Evolutionary conservation across 1,140 invertebrate genomes (phyloP).

Genomic region (Chironomus tepperi): DNA sequence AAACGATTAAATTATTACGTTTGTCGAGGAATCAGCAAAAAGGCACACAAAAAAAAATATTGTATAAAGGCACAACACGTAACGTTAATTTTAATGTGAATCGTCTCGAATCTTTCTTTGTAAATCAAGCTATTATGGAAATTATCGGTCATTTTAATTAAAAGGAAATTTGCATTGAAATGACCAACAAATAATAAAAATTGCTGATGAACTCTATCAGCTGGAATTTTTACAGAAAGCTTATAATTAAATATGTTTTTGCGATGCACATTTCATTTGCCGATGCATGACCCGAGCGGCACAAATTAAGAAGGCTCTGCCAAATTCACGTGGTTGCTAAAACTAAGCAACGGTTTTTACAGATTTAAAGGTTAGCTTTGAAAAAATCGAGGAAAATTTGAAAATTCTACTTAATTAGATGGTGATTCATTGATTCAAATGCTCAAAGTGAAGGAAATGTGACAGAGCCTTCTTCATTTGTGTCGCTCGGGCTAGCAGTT

Average conservation of each 20-base stretch:
- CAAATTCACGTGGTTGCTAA: too few relatives aligned
- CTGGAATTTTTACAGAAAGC: neutral
- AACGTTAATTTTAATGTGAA: slow-evolving; percentile 15
- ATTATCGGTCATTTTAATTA: slow-evolving; percentile 21
- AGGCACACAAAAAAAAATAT: neutral
- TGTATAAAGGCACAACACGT: neutral
- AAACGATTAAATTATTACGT: slow-evolving; percentile 11
- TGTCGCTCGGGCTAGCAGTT: too few relatives aligned
- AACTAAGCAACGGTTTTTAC: too few relatives aligned
- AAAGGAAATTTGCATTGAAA: slow-evolving; percentile 16
- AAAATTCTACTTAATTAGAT: too few relatives aligned
- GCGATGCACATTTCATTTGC: neutral
- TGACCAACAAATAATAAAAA: slow-evolving; percentile 4
- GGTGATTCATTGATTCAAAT: too few relatives aligned
- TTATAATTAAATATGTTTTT: neutral
- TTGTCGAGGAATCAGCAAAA: neutral
- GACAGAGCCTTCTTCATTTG: too few relatives aligned
- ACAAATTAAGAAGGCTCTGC: too few relatives aligned
- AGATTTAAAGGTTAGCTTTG: too few relatives aligned
- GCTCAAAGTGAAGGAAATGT: too few relatives aligned
- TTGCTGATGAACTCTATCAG: slow-evolving; percentile 25
- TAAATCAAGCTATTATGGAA: slow-evolving; percentile 16
- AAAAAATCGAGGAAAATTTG: too few relatives aligned
- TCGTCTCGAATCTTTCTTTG: neutral
- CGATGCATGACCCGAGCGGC: too few relatives aligned